Percentiles rank a stretch among this genome's conserved stretches.
phyloP scores from a whole-genome alignment of 2,888 invertebrate species.

The Leptopilina syphax region DNA sequence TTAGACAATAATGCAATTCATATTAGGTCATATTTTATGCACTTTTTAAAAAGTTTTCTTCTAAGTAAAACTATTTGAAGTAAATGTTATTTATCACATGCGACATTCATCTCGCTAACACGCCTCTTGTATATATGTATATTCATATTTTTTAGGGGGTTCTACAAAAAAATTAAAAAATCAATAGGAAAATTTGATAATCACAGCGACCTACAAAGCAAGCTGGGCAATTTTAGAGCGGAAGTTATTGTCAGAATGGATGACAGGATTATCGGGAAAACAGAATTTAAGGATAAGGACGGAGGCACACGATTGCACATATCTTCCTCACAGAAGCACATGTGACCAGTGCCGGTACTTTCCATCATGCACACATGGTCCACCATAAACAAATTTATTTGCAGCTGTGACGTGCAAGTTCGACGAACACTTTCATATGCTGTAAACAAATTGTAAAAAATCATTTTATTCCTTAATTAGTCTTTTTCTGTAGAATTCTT shows the following conservation, averaged over 20 bases:
- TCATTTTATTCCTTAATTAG: not conserved
- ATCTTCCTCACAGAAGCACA: slow-evolving; percentile 99
- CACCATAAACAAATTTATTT: slow-evolving; percentile 98
- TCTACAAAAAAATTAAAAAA: slow-evolving; percentile 50
- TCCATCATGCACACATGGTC: slow-evolving; percentile 99
- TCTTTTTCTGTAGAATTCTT: no score
- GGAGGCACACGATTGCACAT: slow-evolving; percentile 87
- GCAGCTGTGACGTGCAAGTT: slow-evolving; percentile 94
- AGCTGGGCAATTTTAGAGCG: slow-evolving; percentile 68
- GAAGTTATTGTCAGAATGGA: slow-evolving; percentile 68
- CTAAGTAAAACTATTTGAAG: not conserved
- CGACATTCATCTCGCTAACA: slow-evolving; percentile 51
- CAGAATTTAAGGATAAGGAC: slow-evolving; percentile 70
- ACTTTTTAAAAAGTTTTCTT: not conserved
- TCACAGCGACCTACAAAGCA: slow-evolving; percentile 76
- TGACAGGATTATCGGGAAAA: slow-evolving; percentile 68
- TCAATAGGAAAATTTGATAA: slow-evolving; percentile 63
- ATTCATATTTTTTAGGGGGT: slow-evolving; percentile 27
- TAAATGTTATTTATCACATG: slow-evolving; percentile 2
- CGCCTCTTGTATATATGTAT: slow-evolving; percentile 50
- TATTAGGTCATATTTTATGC: not conserved
- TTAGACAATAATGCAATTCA: no score
- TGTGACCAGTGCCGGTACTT: slow-evolving; percentile 98
- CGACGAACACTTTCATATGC: slow-evolving; percentile 94
- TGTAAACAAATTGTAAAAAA: slow-evolving; percentile 75